These are phyloP conservation scores for Rhabdophis nuchalis DNA, from an alignment of 2,797 vertebrate genomes.

Conservation along the genomic window DNA sequence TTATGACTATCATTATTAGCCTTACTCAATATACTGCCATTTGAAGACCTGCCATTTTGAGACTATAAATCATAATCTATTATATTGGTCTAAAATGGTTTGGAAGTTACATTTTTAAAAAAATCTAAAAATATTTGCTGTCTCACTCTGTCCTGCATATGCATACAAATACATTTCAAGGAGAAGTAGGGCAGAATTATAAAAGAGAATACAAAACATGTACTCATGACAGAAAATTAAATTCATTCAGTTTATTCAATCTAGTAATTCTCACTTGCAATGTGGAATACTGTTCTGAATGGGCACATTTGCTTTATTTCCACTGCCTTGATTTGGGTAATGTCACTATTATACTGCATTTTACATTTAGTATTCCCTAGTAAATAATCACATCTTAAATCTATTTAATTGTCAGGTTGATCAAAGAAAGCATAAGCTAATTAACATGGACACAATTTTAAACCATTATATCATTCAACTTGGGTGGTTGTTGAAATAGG, in stretches of 20 bases:
- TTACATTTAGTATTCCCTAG: background rate
- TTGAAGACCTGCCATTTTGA: background rate
- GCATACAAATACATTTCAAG: background rate
- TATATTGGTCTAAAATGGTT: background rate
- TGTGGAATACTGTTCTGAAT: background rate
- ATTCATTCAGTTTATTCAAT: too few relatives aligned
- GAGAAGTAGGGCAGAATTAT: background rate
- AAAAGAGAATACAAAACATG: background rate
- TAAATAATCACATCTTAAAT: background rate
- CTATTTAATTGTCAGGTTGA: background rate
- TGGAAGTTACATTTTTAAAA: background rate
- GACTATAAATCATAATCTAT: background rate
- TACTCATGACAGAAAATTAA: background rate
- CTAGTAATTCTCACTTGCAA: background rate
- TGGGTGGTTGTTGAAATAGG: background rate
- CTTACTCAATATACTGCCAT: background rate
- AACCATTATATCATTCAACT: background rate
- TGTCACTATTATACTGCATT: background rate
- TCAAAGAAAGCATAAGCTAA: background rate
- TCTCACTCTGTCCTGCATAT: background rate
- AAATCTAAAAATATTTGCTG: background rate
- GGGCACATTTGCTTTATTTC: background rate
- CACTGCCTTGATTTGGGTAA: background rate
- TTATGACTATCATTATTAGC: background rate
- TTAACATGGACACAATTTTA: background rate